Base-by-base conservation (phyloP, 2,888 invertebrate species). In the Helleia helle region DNA sequence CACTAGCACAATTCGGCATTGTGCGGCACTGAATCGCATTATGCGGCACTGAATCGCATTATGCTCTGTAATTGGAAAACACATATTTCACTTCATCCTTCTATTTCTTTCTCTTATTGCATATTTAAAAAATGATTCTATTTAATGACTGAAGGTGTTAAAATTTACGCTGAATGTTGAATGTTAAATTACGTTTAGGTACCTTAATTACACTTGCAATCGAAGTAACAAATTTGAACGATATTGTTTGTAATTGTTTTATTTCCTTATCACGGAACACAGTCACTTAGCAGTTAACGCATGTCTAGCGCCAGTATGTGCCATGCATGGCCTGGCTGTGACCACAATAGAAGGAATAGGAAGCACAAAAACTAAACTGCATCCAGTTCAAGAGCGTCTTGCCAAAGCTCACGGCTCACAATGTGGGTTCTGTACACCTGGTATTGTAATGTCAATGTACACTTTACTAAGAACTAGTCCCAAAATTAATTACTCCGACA, bases 401-500 rank as follows among this genome's bases (percentile, higher is more conserved):
- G 93, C 93, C 0, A 91, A 91, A 75, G 88, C 92, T 1, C 94
- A 95, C 56, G 95, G 95, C 0, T 93, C 94, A 0, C 95, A 95
- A 71, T 95, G 95, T 62, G 95, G 95, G 1, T 94, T 93, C 66
- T 95, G 94, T 55, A 94, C 95, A 0, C 94, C 95, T 1, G 95
- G 95, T 8, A 93, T 96, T 49, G 93, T 95, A 0, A 96, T 96
- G 95, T 94, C 95, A 1, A 94, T 95, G 93, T 95, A 95, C 60
- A 86, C 92, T 0, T 76, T 95, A 28, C 75, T 95, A 1, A 76
- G 95, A 57, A 89, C 86, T 47, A 62, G 59, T 41, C 62, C 55
- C 40, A 64, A 64, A 44, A 71, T 84, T 17, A 73, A 63, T 51
- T 84, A 71, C 46, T 89, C 88, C 43, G 89, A 93, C 49, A 72